These are phyloP conservation scores for Ailurus styani DNA, from an alignment of 2,113 vertebrate genomes.

Conservation along the genomic window DNA sequence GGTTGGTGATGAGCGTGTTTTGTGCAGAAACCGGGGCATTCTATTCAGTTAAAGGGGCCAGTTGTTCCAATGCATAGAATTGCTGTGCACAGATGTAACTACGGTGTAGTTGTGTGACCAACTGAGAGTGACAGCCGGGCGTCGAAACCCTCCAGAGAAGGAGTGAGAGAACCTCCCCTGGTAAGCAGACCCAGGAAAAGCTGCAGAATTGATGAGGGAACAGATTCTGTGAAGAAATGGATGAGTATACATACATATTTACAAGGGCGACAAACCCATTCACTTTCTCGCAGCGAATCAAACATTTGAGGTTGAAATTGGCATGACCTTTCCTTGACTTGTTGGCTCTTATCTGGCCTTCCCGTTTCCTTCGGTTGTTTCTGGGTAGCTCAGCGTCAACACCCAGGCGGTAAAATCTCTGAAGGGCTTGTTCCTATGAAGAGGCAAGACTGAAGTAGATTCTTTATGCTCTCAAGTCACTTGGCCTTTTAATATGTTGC, in stretches of 20 bases:
- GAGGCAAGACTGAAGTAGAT: slow-evolving; percentile 37
- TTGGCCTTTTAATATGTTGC: slow-evolving; percentile 46
- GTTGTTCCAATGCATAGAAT: not conserved
- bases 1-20: not conserved
- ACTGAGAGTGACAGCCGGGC: not conserved
- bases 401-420: not conserved
- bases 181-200: not conserved
- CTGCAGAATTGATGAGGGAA: not conserved
- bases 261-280: not conserved
- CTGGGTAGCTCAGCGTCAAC: not conserved
- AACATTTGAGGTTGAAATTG: not conserved
- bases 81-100: slow-evolving; percentile 14
- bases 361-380: not conserved
- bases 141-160: not conserved
- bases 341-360: not conserved
- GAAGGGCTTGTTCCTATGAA: slow-evolving; percentile 19
- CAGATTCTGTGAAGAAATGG: not conserved
- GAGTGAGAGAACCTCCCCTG: not conserved
- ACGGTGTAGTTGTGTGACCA: not conserved
- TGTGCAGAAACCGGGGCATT: slow-evolving; percentile 2
- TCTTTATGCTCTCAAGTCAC: slow-evolving; percentile 36
- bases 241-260: not conserved
- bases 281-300: not conserved
- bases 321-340: not conserved
- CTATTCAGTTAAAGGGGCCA: not conserved